A percentile compares a stretch with the other conserved stretches of the same genome.
These are phyloP conservation scores for Neuroscelio doddi DNA, from an alignment of 2,888 invertebrate species.

Conservation along the genomic window DNA sequence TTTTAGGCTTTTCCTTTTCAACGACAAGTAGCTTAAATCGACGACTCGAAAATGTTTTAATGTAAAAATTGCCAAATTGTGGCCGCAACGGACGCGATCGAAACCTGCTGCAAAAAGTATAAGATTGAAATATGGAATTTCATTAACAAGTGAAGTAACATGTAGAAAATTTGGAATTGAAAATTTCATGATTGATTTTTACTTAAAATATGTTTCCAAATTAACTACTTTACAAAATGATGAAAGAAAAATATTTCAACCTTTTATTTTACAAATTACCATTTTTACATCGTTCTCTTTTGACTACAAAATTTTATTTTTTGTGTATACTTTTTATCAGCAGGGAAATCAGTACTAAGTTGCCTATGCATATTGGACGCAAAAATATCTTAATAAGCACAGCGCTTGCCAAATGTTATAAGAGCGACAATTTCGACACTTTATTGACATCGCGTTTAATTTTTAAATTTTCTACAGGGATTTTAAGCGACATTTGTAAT, in stretches of 20 bases:
- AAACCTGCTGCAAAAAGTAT: conserved; percentile 5
- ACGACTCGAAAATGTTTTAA: background rate
- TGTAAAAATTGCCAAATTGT: conserved; percentile 12
- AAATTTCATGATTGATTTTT: too few species aligned
- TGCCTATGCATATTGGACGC: background rate
- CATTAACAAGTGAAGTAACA: too few species aligned
- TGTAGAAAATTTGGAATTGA: too few species aligned
- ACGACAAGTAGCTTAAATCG: background rate
- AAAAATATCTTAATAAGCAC: conserved; percentile 14
- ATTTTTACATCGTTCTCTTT: too few species aligned
- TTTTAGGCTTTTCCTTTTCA: background rate
- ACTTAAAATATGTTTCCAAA: too few species aligned
- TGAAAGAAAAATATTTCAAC: too few species aligned
- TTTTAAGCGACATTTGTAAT: conserved; percentile 31
- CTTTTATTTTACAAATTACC: too few species aligned
- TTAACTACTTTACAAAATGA: too few species aligned
- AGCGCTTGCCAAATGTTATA: background rate
- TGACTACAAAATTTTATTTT: too few species aligned
- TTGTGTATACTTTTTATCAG: background rate
- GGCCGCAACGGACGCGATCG: conserved; percentile 3
- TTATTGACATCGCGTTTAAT: conserved; percentile 16
- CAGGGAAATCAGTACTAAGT: conserved; percentile 7
- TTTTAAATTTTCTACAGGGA: conserved; percentile 27
- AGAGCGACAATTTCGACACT: conserved; percentile 51
- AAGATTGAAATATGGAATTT: background rate